Evolutionary conservation across 2,888 invertebrate species (phyloP), one percentile per base, ranked within the genome.

Genomic region (Drosophila mettleri): DNA sequence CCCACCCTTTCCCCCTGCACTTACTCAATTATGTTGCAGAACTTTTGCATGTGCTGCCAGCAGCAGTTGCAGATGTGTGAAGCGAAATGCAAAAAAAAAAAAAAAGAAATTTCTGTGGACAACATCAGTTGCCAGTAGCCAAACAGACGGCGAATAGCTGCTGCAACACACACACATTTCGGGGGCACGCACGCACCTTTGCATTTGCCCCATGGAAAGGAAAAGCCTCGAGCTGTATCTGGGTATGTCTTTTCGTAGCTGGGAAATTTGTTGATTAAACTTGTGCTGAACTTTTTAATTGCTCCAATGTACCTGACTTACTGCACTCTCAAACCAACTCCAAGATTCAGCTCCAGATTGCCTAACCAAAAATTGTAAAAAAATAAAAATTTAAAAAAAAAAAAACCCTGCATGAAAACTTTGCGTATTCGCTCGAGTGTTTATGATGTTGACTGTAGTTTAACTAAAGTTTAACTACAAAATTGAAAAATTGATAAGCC

Each of bases 211-310:
- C 14, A 46, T n/a, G 61, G 22, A 29, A 16, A 18, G 61, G 20
- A 22, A 34, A 41, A 14, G 29, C 34, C 45, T 20, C 43, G 54
- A 24, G 27, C 31, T 49, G 57, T 29, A 43, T 10, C 43, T 33
- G 33, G 24, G n/a, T 20, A 18, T 29, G 29, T 8, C 41, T 60
- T 43, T 52, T 53, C 24, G 52, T 59, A 58, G 72, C 68, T 81
- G 83, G 83, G 77, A 87, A 83, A 82, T 87, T 79, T 77, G 69
- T 87, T 87, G 86, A 83, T 85, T 83, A 87, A 82, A 83, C 67
- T 83, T 87, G 74, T 74, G 74, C 68, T 68, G 62, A 87, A 87
- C 74, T 83, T 83, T 83, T 83, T 83, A 83, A 83, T 83, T 83
- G 83, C 88, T 55, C 61, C 41, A 27, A 61, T 78, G 66, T 67